Conservation (phyloP, 2,888 invertebrate genomes). For the Chironomus tentans region DNA sequence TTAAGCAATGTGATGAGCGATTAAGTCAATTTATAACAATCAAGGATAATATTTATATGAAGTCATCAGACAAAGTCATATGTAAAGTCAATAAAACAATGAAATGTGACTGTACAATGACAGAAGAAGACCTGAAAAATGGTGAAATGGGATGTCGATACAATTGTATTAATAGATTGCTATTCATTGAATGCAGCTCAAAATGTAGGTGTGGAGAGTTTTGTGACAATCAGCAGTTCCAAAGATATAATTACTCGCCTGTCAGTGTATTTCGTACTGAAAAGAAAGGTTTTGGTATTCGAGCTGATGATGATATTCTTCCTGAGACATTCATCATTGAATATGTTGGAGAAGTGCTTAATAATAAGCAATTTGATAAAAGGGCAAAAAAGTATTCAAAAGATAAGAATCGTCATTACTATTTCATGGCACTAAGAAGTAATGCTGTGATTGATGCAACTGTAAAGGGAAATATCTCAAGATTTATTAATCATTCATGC, state of each 20-base stretch:
- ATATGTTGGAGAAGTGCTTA: slow-evolving; percentile 95
- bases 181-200: slow-evolving; percentile 97
- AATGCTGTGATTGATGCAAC: slow-evolving; percentile 97
- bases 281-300: slow-evolving; percentile 89
- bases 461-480: slow-evolving; percentile 85
- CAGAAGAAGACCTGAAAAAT: slow-evolving; percentile 73
- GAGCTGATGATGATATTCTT: slow-evolving; percentile 35
- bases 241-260: slow-evolving; percentile 72
- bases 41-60: slow-evolving; percentile 73
- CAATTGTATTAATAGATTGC: slow-evolving; percentile 89
- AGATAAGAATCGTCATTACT: slow-evolving; percentile 86
- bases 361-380: slow-evolving; percentile 79
- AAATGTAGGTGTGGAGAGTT: slow-evolving; percentile 81
- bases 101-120: slow-evolving; percentile 91
- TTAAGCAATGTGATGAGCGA: slow-evolving; percentile 43
- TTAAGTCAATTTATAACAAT: slow-evolving; percentile 71
- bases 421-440: slow-evolving; percentile 93
- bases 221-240: slow-evolving; percentile 93
- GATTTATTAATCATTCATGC: slow-evolving; percentile 98
- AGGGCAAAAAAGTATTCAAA: slow-evolving; percentile 82
- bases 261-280: slow-evolving; percentile 85
- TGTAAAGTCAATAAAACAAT: slow-evolving; percentile 88
- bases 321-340: slow-evolving; percentile 90
- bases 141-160: slow-evolving; percentile 88
- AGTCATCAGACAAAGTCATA: slow-evolving; percentile 68